Evolutionary conservation across 2,113 vertebrate species (phyloP).

Genomic region (Laticauda laticaudata): DNA sequence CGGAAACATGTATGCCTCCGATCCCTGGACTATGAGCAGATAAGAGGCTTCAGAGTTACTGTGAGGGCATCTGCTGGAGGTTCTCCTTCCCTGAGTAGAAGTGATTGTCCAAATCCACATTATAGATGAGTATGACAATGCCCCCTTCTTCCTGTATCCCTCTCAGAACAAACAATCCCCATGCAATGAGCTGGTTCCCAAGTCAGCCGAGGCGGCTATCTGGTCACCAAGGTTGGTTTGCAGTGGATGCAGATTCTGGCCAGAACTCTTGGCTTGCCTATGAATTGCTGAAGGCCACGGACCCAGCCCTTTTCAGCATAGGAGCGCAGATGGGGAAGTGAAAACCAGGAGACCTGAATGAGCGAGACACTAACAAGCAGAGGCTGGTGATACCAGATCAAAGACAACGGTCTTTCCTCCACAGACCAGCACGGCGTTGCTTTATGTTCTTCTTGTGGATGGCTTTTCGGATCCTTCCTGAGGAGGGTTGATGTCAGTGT

Average conservation of each 20-base stretch:
- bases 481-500: conserved; percentile 56
- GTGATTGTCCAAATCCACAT: conserved; percentile 39
- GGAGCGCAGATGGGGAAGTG: too few species aligned
- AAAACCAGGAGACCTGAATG: too few species aligned
- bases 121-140: conserved; percentile 60
- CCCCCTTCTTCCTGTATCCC: conserved; percentile 63
- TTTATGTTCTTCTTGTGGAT: conserved; percentile 58
- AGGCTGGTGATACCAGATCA: too few species aligned
- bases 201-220: conserved; percentile 6
- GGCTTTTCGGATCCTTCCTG: conserved; percentile 59
- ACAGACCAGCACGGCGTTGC: conserved; percentile 55
- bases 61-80: conserved; percentile 44
- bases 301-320: too few species aligned
- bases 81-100: conserved; percentile 13
- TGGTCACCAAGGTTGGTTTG: too few species aligned
- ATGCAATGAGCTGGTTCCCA: conserved; percentile 42
- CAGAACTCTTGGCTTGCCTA: too few species aligned
- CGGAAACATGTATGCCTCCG: conserved; percentile 57
- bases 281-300: too few species aligned
- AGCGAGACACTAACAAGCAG: too few species aligned
- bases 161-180: conserved; percentile 56
- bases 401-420: too few species aligned
- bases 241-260: too few species aligned
- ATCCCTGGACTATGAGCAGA: conserved; percentile 58
- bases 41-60: conserved; percentile 24